phyloP scores from a whole-genome alignment of 2,113 vertebrate species.

The Talpa occidentalis region DNA sequence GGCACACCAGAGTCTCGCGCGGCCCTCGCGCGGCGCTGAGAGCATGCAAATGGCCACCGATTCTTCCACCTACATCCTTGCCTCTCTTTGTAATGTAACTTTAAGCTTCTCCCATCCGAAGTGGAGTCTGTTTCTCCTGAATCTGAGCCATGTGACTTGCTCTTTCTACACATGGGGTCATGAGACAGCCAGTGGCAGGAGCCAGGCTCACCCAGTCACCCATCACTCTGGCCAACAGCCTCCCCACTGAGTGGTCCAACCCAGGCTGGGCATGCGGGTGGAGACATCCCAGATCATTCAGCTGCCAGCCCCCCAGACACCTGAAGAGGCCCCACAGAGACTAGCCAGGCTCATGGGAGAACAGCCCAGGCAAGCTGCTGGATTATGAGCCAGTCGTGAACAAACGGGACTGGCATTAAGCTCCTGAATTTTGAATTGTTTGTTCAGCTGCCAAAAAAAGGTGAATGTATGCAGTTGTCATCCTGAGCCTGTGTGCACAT shows the following conservation, averaged over 20 bases:
- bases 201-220: background rate
- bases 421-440: background rate
- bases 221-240: background rate
- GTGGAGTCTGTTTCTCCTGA: background rate
- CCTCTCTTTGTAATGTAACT: background rate
- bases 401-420: background rate
- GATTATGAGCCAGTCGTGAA: background rate
- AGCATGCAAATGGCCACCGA: rapidly evolving
- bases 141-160: background rate
- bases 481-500: background rate
- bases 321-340: background rate
- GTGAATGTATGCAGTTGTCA: background rate
- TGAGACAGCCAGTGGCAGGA: background rate
- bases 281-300: background rate
- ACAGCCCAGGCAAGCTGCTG: background rate
- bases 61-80: rapidly evolving
- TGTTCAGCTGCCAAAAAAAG: background rate
- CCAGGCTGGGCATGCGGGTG: background rate
- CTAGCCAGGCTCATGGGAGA: background rate
- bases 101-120: background rate
- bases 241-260: background rate
- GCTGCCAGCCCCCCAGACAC: background rate
- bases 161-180: too few relatives aligned
- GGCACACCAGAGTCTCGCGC: background rate
- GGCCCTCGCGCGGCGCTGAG: rapidly evolving